Evolutionary conservation across 2,888 invertebrate species (phyloP).

Genomic region (Hypselothyrea guttata): DNA sequence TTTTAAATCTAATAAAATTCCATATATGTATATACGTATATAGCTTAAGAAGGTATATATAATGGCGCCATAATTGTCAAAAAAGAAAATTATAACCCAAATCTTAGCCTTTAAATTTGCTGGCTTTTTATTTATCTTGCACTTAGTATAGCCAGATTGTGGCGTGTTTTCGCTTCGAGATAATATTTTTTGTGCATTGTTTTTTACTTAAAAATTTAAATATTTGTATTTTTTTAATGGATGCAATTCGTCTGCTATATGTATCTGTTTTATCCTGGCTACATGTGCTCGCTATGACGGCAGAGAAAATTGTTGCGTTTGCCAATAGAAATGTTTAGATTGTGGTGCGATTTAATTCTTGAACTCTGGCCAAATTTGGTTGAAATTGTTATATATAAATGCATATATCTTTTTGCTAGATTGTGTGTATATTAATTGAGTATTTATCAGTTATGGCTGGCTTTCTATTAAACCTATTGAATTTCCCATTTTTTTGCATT

Average conservation of each 20-base stretch:
- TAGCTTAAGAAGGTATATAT: too few relatives aligned
- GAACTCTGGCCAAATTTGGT: constrained; percentile 42
- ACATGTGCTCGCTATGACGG: constrained; percentile 63
- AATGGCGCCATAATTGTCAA: constrained; percentile 37
- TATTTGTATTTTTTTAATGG: constrained; percentile 26
- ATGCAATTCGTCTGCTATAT: constrained; percentile 10
- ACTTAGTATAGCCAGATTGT: constrained; percentile 6
- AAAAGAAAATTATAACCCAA: too few relatives aligned
- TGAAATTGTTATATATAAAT: constrained; percentile 15
- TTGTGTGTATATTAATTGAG: background rate
- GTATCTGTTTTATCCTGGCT: constrained; percentile 25
- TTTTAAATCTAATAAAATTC: background rate
- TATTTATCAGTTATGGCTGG: constrained; percentile 1
- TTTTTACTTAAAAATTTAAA: constrained; percentile 27
- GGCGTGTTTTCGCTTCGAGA: constrained; percentile 24
- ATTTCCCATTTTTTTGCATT: constrained; percentile 35
- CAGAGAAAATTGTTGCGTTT: constrained; percentile 22
- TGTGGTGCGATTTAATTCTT: constrained; percentile 24
- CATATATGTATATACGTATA: constrained; percentile 8
- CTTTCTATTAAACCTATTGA: constrained; percentile 31
- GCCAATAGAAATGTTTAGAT: constrained; percentile 58
- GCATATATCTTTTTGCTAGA: background rate
- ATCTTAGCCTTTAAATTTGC: constrained; percentile 31
- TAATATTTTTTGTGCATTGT: constrained; percentile 29
- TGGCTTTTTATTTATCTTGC: constrained; percentile 14